A percentile compares a stretch with the other conserved stretches of the same genome.
Evolutionary conservation across 2,113 vertebrate species (phyloP).

Genomic region (Hippocampus abdominalis): DNA sequence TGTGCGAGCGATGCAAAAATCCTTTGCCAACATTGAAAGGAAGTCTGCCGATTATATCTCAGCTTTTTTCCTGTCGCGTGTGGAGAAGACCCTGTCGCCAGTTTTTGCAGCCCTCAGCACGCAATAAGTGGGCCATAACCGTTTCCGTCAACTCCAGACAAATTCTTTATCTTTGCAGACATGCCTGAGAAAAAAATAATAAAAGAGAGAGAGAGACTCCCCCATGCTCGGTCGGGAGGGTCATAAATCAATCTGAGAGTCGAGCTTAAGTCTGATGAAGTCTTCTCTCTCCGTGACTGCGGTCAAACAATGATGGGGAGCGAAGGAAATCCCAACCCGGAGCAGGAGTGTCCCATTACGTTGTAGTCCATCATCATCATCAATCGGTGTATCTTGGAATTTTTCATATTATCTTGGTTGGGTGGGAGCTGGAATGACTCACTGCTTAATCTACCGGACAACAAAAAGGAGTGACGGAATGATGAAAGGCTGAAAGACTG

Average conservation of each 20-base stretch:
- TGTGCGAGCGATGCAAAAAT: slow-evolving; percentile 3
- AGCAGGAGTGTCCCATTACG: slow-evolving; percentile 36
- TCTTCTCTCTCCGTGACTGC: not conserved
- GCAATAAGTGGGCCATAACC: slow-evolving; percentile 21
- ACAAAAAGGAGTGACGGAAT: not conserved
- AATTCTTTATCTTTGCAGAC: slow-evolving; percentile 15
- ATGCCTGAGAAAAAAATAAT: slow-evolving; percentile 8
- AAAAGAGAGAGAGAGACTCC: not conserved
- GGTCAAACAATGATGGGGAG: slow-evolving; percentile 25
- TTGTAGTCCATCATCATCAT: slow-evolving; percentile 44
- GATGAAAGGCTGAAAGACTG: not conserved
- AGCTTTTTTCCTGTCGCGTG: slow-evolving; percentile 13
- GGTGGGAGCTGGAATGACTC: slow-evolving; percentile 10
- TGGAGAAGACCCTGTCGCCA: slow-evolving; percentile 11
- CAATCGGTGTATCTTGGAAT: slow-evolving; percentile 12
- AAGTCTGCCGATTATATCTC: slow-evolving; percentile 19
- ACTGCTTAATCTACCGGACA: slow-evolving; percentile 16
- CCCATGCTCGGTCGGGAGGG: not conserved
- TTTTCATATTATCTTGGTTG: slow-evolving; percentile 8
- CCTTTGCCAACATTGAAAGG: slow-evolving; percentile 4
- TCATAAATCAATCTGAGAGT: slow-evolving; percentile 3
- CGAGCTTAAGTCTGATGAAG: not conserved
- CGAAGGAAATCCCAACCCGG: slow-evolving; percentile 36
- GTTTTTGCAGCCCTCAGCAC: slow-evolving; percentile 30
- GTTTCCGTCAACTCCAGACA: slow-evolving; percentile 35